Evolutionary conservation across 2,888 invertebrate species (phyloP), one percentile per base, ranked within the genome.

Genomic region (Odontothrips loti): DNA sequence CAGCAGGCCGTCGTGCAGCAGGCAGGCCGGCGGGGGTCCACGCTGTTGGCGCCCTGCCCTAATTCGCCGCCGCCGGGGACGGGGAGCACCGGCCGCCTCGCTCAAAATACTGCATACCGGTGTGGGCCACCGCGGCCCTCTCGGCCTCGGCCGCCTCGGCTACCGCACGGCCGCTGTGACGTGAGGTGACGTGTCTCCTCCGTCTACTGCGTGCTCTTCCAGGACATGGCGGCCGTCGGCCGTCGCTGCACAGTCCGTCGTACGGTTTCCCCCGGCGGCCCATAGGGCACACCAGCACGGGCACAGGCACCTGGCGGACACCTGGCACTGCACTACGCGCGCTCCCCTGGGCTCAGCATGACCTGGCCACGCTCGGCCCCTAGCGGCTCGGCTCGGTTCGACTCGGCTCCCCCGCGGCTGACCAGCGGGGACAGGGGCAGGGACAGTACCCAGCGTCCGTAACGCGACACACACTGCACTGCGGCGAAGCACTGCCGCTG

Each of bases 1-100:
- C 63, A n/a, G 83, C 82, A 12, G 83, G 91, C 83, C 93, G 89
- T 80, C 92, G 89, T 84, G 89, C 87, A 84, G 84, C 85, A 85
- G 83, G 84, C 47, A 27, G 81, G 80, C 80, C 79, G 68, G 78
- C 68, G 78, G 75, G 79, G 79, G 79, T 63, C 79, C 29, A 75
- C 48, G 47, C 27, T 80, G 63, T 79, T n/a, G 27, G 63, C 34
- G 78, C 82, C 68, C 68, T 75, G 68, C 68, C 68, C 68, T 75
- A 75, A 23, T 75, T 75, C 58, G 17, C 0, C 58, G 17, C 20
- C 58, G 17, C 0, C 58, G 17, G 6, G 81, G 80, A 27, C 68
- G 80, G 79, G 68, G 82, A 83, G 82, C 82, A 83, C 82, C 82
- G 80, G 81, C 81, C 58, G 29, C 58, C 51, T 48, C 43, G 58